Conservation (phyloP, 2,113 vertebrate genomes). For the Hassar affinis region DNA sequence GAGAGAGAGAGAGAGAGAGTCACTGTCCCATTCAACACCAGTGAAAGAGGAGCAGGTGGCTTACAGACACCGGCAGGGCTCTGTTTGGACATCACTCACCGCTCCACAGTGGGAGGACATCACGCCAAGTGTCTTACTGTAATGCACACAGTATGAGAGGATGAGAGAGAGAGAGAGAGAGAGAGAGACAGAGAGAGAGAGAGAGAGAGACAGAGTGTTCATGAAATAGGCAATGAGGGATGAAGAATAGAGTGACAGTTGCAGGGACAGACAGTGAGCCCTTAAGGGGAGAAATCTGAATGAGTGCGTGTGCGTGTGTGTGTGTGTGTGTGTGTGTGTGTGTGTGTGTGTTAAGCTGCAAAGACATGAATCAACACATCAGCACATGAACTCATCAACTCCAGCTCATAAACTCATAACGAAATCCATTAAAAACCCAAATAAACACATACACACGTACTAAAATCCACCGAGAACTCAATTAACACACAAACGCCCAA, state of each 20-base stretch:
- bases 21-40: slow-evolving; percentile 32
- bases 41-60: slow-evolving; percentile 54
- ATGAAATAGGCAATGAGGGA: neutral
- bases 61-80: slow-evolving; percentile 40
- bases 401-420: neutral
- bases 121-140: slow-evolving; percentile 42
- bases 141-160: slow-evolving; percentile 13
- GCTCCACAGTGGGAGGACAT: slow-evolving; percentile 44
- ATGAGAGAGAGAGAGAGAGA: slow-evolving; percentile 11
- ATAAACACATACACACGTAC: neutral
- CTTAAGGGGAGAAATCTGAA: slow-evolving; percentile 24
- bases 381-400: slow-evolving; percentile 11
- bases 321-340: slow-evolving; percentile 34
- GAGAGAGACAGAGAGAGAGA: slow-evolving; percentile 8
- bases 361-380: slow-evolving; percentile 17
- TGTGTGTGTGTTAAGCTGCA: slow-evolving; percentile 20
- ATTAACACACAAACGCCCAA: neutral
- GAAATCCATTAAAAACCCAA: slow-evolving; percentile 20
- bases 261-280: neutral
- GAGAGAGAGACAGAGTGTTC: neutral
- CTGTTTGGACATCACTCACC: slow-evolving; percentile 46
- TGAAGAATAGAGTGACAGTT: neutral
- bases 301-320: slow-evolving; percentile 7
- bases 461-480: neutral
- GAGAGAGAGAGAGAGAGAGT: slow-evolving; percentile 10